These are phyloP conservation scores for Lasioglossum albipes DNA, from an alignment of 1,140 invertebrate genomes.

Conservation along the genomic window DNA sequence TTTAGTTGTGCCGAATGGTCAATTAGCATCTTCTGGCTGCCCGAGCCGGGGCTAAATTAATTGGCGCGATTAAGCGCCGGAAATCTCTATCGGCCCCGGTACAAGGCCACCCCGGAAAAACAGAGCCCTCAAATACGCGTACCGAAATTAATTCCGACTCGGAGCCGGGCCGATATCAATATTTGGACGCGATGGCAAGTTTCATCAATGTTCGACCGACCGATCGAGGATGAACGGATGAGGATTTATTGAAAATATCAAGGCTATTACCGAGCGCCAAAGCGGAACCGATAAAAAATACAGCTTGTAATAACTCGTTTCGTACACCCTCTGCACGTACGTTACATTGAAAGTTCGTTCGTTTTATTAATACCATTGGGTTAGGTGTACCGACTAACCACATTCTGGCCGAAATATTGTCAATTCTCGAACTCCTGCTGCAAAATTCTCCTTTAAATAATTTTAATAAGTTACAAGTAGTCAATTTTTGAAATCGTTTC, in stretches of 20 bases:
- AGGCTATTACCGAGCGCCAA: too few relatives aligned
- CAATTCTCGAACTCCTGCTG: too few relatives aligned
- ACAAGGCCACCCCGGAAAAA: background rate
- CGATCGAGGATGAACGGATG: background rate
- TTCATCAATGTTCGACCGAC: background rate
- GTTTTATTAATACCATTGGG: too few relatives aligned
- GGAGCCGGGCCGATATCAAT: background rate
- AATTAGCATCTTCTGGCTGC: slow-evolving; percentile 16
- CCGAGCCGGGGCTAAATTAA: background rate
- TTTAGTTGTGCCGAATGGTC: background rate
- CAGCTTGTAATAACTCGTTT: background rate
- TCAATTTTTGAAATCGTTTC: too few relatives aligned
- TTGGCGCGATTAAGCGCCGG: background rate
- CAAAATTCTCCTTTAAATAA: too few relatives aligned
- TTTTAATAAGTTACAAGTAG: too few relatives aligned
- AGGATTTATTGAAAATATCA: too few relatives aligned
- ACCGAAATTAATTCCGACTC: background rate
- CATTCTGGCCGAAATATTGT: too few relatives aligned
- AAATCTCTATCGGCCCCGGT: background rate
- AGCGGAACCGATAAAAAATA: background rate
- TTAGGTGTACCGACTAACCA: too few relatives aligned
- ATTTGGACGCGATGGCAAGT: background rate
- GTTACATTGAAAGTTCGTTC: too few relatives aligned
- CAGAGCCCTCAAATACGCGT: background rate
- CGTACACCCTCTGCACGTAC: too few relatives aligned